phyloP scores from a whole-genome alignment of 2,113 vertebrate genomes.

The Oryzias melastigma region DNA sequence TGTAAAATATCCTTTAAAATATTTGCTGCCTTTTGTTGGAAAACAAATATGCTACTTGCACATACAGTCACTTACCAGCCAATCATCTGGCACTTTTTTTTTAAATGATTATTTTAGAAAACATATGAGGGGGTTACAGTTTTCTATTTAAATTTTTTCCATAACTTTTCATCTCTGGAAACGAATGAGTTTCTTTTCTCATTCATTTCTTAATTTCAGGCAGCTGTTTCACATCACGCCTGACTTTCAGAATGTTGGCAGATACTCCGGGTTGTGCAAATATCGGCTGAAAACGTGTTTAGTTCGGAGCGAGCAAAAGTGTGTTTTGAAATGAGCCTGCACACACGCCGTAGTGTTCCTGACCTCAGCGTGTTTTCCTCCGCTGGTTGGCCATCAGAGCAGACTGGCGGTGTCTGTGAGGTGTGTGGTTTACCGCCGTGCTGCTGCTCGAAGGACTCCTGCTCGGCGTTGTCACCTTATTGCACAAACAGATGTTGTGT shows the following conservation, averaged over 20 bases:
- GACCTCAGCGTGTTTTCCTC: conserved; percentile 35
- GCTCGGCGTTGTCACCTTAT: conserved; percentile 51
- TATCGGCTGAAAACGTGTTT: conserved; percentile 41
- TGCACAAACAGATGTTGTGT: conserved; percentile 4
- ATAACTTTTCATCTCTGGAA: background rate
- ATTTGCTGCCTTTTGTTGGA: conserved; percentile 46
- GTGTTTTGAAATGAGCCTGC: conserved; percentile 23
- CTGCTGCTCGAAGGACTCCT: conserved; percentile 44
- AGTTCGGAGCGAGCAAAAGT: conserved; percentile 38
- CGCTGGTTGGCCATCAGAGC: conserved; percentile 52
- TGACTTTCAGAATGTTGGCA: conserved; percentile 41
- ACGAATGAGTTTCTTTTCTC: conserved; percentile 7
- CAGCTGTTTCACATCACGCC: conserved; percentile 33
- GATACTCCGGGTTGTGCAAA: conserved; percentile 47
- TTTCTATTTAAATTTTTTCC: background rate
- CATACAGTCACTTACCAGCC: background rate
- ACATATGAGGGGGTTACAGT: background rate
- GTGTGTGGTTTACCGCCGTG: conserved; percentile 69
- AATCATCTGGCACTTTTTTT: too few relatives aligned
- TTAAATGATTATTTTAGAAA: background rate
- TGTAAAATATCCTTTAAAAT: conserved; percentile 19
- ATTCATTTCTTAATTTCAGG: conserved; percentile 17
- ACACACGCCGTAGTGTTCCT: conserved; percentile 34
- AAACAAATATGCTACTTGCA: conserved; percentile 36
- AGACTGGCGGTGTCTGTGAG: conserved; percentile 59